These are phyloP conservation scores for Hemibagrus guttatus DNA, from an alignment of 2,797 vertebrate genomes.

Conservation along the genomic window DNA sequence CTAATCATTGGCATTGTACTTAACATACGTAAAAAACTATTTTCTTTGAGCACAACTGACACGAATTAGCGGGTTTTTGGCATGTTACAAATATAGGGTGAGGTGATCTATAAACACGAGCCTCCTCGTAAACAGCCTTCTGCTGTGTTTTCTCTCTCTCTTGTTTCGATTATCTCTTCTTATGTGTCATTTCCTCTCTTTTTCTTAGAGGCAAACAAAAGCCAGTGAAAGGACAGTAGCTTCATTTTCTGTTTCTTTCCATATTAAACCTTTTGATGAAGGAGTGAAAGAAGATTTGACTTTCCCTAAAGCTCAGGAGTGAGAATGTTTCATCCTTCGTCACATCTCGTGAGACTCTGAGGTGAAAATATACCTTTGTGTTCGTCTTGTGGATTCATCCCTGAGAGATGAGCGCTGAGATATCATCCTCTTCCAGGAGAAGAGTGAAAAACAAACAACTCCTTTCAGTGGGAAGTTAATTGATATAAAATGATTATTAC, in stretches of 20 bases:
- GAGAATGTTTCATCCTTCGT: not conserved
- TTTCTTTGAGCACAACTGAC: too few relatives aligned
- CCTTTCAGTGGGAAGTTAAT: not conserved
- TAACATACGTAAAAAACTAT: too few relatives aligned
- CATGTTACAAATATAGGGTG: not conserved
- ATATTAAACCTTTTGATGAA: slow-evolving; percentile 11
- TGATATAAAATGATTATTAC: not conserved
- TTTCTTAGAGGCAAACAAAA: slow-evolving; percentile 23
- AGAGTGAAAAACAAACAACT: fast-evolving
- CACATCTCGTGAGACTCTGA: not conserved
- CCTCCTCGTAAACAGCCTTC: slow-evolving; percentile 1
- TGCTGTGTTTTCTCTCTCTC: slow-evolving; percentile 1
- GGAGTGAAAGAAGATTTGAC: not conserved
- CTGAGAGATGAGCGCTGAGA: not conserved
- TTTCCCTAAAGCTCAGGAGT: not conserved
- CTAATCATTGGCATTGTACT: too few relatives aligned
- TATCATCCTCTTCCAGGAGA: not conserved
- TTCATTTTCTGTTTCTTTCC: not conserved
- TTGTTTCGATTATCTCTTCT: not conserved
- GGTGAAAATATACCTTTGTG: not conserved
- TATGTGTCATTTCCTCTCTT: slow-evolving; percentile 20
- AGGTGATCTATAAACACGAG: slow-evolving; percentile 19
- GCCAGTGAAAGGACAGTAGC: not conserved
- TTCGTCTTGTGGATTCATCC: not conserved
- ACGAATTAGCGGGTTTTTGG: not conserved